Evolutionary conservation across 2,888 invertebrate genomes (phyloP).

Genomic region (Dasypolia templi): DNA sequence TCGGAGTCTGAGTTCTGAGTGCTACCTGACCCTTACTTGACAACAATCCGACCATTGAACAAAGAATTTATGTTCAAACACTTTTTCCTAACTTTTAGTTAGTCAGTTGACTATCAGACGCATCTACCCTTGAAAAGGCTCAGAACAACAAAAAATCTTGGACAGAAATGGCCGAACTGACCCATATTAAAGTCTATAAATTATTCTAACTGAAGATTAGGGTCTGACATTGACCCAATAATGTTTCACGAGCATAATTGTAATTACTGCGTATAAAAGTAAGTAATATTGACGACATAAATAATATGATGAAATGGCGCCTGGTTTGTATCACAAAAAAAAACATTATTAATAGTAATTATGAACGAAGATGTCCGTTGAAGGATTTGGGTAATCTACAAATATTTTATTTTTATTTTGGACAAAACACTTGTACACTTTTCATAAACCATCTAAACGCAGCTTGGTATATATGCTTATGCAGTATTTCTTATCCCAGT

Average conservation of each 20-base stretch:
- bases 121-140: slow-evolving; percentile 26
- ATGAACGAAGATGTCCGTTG: too few species aligned
- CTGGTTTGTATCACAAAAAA: slow-evolving; percentile 6
- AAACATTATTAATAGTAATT: not conserved
- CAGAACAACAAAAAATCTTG: slow-evolving; percentile 28
- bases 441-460: too few species aligned
- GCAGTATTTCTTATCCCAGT: not conserved
- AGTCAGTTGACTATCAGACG: slow-evolving; percentile 11
- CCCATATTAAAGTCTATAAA: slow-evolving; percentile 52
- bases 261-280: slow-evolving; percentile 37
- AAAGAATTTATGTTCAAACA: not conserved
- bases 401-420: too few species aligned
- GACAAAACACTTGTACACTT: too few species aligned
- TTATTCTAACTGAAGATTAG: slow-evolving; percentile 45
- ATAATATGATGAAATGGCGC: slow-evolving; percentile 10
- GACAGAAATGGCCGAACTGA: slow-evolving; percentile 35
- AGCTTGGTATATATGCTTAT: too few species aligned
- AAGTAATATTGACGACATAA: slow-evolving; percentile 35
- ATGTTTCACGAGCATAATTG: slow-evolving; percentile 46
- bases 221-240: slow-evolving; percentile 50
- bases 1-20: not conserved
- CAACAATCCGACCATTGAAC: not conserved
- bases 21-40: not conserved
- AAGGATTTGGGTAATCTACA: not conserved
- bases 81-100: not conserved